Evolutionary conservation across 2,888 invertebrate genomes (phyloP), one percentile per base, ranked within the genome.

Genomic region (Leptothorax acervorum): DNA sequence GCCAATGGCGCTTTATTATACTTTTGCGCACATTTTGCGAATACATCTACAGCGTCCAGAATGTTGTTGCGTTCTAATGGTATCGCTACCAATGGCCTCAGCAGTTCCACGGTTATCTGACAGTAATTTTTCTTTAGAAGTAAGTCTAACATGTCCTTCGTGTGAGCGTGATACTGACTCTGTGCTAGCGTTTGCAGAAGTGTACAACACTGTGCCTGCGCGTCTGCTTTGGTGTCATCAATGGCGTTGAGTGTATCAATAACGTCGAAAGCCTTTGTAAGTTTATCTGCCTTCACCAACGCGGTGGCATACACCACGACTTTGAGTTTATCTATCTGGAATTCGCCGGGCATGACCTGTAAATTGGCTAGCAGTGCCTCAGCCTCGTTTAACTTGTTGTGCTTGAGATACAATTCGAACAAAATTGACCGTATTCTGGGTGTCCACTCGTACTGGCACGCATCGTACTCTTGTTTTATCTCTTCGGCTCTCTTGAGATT

Each of bases 361-460:
- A 97, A 92, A n/a, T 96, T 95, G 0, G 95, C 93, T 18, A 96
- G 95, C 12, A 95, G 93, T 0, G 95, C 71, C 82, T 96, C 95
- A 0, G 97, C 97, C 28, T 95, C 93, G 0, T 96, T 95, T 0
- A 96, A 84, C 87, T 96, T 95, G 42, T 95, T 96, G 0, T 95
- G 93, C 91, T 96, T 96, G 4, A 96, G 95, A 93, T 96, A 96
- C 4, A 96, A 93, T 86, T 97, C 96, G 86, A 97, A 96, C 70
- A 97, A 95, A 1, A 96, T 95, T 0, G 97, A 96, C 90, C 96
- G 96, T 96, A 97, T 97, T 3, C 97, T 97, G 0, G 96, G 95
- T 87, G 97, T 76, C 88, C 84, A 89, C 12, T 73, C n/a, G 2
- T 84, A 82, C 83, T 95, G 95, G 70, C 95, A 94, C 1, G 94